A percentile compares a stretch with the other conserved stretches of the same genome.
phyloP scores from a whole-genome alignment of 1,140 invertebrate species.

The Drosophila oshimai region DNA sequence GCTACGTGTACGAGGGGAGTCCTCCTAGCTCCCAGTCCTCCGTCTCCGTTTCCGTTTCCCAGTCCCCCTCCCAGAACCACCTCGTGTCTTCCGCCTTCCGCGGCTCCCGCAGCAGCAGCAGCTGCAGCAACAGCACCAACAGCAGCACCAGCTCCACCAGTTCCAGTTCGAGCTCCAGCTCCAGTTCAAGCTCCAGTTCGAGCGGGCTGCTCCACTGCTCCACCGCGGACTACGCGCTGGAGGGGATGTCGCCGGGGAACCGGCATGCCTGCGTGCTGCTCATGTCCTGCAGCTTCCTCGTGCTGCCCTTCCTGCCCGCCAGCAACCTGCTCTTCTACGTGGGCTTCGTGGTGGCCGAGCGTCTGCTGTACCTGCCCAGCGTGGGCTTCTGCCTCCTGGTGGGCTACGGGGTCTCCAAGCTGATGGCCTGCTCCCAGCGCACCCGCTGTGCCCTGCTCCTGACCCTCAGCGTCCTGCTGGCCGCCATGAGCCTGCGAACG shows the following conservation, averaged over 20 bases:
- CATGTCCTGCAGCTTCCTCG: conserved; percentile 89
- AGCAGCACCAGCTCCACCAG: conserved; percentile 52
- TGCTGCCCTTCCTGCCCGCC: conserved; percentile 96
- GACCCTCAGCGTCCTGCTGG: conserved; percentile 85
- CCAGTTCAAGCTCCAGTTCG: conserved; percentile 12
- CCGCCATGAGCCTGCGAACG: conserved; percentile 90
- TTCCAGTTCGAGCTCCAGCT: conserved; percentile 24
- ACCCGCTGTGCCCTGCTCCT: conserved; percentile 83
- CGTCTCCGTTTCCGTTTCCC: neutral
- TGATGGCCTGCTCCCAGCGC: conserved; percentile 68
- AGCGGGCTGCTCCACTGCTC: conserved; percentile 3
- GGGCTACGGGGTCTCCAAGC: conserved; percentile 88
- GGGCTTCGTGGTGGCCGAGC: conserved; percentile 97
- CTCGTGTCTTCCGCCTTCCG: conserved; percentile 74
- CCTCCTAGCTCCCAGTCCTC: neutral
- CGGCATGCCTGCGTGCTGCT: conserved; percentile 67
- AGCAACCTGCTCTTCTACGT: conserved; percentile 97
- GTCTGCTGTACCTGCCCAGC: conserved; percentile 97
- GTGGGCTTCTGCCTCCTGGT: conserved; percentile 96
- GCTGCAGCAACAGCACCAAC: conserved; percentile 68
- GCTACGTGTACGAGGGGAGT: conserved; percentile 33
- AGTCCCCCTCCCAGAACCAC: conserved; percentile 25
- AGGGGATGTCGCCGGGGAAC: conserved; percentile 28
- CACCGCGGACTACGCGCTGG: conserved; percentile 34
- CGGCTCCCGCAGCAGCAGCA: conserved; percentile 77